phyloP scores from a whole-genome alignment of 2,888 invertebrate species.

The Dynastes maya region DNA sequence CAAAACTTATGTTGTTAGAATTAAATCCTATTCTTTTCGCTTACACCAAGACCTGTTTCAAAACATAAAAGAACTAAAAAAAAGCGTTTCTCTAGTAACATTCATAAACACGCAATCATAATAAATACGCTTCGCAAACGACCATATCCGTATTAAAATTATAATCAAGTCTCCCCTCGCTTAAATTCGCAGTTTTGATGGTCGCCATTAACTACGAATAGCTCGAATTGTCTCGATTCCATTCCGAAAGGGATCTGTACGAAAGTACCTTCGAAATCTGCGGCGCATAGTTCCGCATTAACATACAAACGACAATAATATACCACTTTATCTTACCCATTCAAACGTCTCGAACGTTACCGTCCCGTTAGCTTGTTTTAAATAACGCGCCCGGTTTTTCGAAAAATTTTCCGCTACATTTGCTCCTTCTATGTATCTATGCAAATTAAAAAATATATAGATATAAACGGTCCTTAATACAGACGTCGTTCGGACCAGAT shows the following conservation, averaged over 20 bases:
- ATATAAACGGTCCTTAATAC: conserved; percentile 52
- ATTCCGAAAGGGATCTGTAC: conserved; percentile 35
- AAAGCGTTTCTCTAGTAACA: too few relatives aligned
- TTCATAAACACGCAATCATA: too few relatives aligned
- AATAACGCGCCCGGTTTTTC: conserved; percentile 30
- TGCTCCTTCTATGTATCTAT: conserved; percentile 34
- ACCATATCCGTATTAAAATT: conserved; percentile 18
- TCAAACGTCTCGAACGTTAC: conserved; percentile 48
- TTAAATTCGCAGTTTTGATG: conserved; percentile 32
- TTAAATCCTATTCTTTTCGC: too few relatives aligned
- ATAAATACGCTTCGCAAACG: background rate
- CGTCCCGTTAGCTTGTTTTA: conserved; percentile 32
- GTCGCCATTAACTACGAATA: conserved; percentile 32
- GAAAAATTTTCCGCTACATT: conserved; percentile 48
- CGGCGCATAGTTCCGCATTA: conserved; percentile 44
- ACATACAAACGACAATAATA: conserved; percentile 45
- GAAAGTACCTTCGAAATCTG: conserved; percentile 46
- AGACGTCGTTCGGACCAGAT: conserved; percentile 43
- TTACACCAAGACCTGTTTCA: too few relatives aligned
- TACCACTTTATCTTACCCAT: conserved; percentile 51
- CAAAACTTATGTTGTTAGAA: too few relatives aligned
- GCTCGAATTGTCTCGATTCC: conserved; percentile 24
- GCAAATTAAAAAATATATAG: conserved; percentile 52
- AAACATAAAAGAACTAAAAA: too few relatives aligned
- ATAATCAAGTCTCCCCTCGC: background rate